A percentile compares a stretch with the other conserved stretches of the same genome.
phyloP scores from a whole-genome alignment of 2,888 invertebrate genomes.

The Leptinotarsa tumamoca region DNA sequence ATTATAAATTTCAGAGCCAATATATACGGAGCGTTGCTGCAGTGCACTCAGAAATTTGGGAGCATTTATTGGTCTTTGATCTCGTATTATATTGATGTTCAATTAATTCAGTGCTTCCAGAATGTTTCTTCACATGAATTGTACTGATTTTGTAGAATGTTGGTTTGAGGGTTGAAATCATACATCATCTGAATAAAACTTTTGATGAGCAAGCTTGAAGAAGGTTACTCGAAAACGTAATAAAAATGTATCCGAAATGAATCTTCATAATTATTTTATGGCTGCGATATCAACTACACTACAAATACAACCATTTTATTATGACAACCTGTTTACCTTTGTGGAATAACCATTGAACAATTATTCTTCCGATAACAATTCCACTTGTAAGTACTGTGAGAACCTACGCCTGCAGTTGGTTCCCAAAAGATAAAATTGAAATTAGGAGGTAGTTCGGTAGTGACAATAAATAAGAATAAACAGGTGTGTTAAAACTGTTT shows the following conservation, averaged over 20 bases:
- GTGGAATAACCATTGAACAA: constrained; percentile 33
- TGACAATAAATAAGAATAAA: constrained; percentile 10
- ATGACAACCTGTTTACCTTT: constrained; percentile 31
- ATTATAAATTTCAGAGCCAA: no score
- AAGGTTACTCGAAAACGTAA: not conserved
- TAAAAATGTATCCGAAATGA: constrained; percentile 4
- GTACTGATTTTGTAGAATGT: no score
- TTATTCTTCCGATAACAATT: constrained; percentile 36
- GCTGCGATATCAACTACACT: constrained; percentile 28
- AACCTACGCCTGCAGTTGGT: constrained; percentile 41
- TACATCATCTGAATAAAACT: no score
- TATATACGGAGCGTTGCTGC: no score
- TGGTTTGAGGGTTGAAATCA: no score
- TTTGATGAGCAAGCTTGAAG: no score
- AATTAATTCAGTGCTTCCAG: no score
- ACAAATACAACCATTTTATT: constrained; percentile 22
- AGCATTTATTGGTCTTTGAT: no score
- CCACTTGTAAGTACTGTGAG: constrained; percentile 47
- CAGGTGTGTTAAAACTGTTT: constrained; percentile 5
- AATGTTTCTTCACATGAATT: no score
- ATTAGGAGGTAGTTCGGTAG: constrained; percentile 37
- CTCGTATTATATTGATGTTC: no score
- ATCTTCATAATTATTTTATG: constrained; percentile 35
- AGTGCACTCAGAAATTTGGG: no score
- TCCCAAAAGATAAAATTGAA: constrained; percentile 53